Evolutionary conservation across 1,140 invertebrate genomes (phyloP).

Genomic region (Holcopasites calliopsidis): DNA sequence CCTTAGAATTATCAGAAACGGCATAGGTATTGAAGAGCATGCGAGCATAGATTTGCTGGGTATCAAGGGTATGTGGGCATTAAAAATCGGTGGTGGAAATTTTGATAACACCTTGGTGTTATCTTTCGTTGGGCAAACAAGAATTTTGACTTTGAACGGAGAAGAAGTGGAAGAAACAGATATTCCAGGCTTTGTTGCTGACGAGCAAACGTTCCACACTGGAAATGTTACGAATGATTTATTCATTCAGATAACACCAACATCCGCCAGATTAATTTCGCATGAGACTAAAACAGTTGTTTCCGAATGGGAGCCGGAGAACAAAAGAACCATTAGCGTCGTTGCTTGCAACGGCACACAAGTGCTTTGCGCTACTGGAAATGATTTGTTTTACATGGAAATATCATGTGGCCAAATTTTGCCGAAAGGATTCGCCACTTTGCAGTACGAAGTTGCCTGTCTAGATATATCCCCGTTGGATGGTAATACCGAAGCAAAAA

Average conservation of each 20-base stretch:
- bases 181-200: conserved; percentile 91
- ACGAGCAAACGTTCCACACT: conserved; percentile 95
- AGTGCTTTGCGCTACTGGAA: conserved; percentile 93
- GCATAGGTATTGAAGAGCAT: conserved; percentile 98
- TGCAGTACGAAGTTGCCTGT: conserved; percentile 97
- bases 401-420: conserved; percentile 85
- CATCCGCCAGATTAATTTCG: conserved; percentile 85
- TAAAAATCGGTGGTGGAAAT: conserved; percentile 85
- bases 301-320: conserved; percentile 89
- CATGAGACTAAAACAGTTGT: conserved; percentile 84
- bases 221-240: conserved; percentile 93
- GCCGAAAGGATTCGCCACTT: conserved; percentile 83
- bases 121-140: conserved; percentile 96
- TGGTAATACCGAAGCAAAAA: conserved; percentile 82
- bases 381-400: conserved; percentile 93
- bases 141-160: conserved; percentile 92
- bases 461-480: conserved; percentile 94
- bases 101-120: conserved; percentile 95
- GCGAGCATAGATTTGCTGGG: conserved; percentile 97
- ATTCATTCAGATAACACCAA: conserved; percentile 90
- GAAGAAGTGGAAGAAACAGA: conserved; percentile 99
- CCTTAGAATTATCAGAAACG: conserved; percentile 97
- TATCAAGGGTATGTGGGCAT: conserved; percentile 98
- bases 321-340: conserved; percentile 90
- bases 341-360: conserved; percentile 92